Base-by-base conservation (phyloP, 2,113 vertebrate species). In the Sceloporus undulatus region DNA sequence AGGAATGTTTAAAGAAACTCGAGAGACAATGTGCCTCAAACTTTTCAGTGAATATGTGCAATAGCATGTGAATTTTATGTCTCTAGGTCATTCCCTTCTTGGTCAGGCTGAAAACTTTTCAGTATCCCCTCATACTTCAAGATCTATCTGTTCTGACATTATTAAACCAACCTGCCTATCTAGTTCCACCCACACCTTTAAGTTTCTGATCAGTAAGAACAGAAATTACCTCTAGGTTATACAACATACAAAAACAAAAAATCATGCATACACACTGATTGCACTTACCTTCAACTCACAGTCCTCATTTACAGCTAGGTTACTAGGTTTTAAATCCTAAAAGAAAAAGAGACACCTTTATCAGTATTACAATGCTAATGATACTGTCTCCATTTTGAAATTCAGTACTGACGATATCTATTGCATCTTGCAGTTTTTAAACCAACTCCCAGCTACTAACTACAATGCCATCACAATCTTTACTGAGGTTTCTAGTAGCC, bases 301-400 rank as follows among this genome's bases (percentile, higher is more conserved):
- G 95, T 99, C 98, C 96, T 99, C 98, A 92, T 99, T 99, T 89
- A 99, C 99, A 94, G 99, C 99, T 91, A 99, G 95, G 93, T 99
- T 99, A 95, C 99, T 99, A 74, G 99, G 98, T 87, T 99, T 99
- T 91, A 99, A 96, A 95, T 99, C 98, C 99, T 99, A 95, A 93
- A 91, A 92, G 76, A 71, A 81, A 87, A 91, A 91, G 81, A 29
- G 75, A 38, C 7, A 92, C 23, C 59, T 88, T 54, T 65, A 68
- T 96, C 93, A 95, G n/a, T 0, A 13, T 25, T 25, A 14, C 48
- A 21, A 82, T 48, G 42, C 7, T 52, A 71, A 59, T 0, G n/a
- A 56, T 54, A 25, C n/a, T 13, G 34, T 23, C 62, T 34, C 16
- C 38, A 82, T 16, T 40, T 6, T 84, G 62, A 77, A 78, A 71